These are phyloP conservation scores for Drosophila kanapiae DNA, from an alignment of 1,140 invertebrate species.

Conservation along the genomic window DNA sequence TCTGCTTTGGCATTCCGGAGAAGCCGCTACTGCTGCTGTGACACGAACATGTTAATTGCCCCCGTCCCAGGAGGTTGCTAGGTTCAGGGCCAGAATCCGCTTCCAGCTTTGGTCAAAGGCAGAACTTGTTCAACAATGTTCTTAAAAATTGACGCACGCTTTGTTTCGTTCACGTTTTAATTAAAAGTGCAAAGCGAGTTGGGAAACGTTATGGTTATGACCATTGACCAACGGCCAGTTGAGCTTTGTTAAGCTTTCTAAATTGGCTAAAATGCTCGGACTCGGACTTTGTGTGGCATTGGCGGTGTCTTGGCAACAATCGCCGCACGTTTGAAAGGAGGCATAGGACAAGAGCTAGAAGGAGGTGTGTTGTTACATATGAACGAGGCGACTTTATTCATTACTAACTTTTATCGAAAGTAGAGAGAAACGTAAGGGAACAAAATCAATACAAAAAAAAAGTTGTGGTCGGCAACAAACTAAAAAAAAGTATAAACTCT, in stretches of 20 bases:
- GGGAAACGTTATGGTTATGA: constrained; percentile 59
- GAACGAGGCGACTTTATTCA: constrained; percentile 47
- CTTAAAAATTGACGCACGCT: constrained; percentile 73
- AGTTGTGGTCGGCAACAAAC: background rate
- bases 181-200: constrained; percentile 64
- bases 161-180: constrained; percentile 70
- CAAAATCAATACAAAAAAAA: constrained; percentile 3
- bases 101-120: constrained; percentile 29
- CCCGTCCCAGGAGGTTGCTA: constrained; percentile 26
- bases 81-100: constrained; percentile 20
- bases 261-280: constrained; percentile 77
- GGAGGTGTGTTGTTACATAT: constrained; percentile 23
- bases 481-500: background rate
- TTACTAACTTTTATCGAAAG: constrained; percentile 34
- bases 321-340: background rate
- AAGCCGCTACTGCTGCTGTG: constrained; percentile 58
- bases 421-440: constrained; percentile 10
- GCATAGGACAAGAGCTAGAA: constrained; percentile 4
- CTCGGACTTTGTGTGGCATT: constrained; percentile 37
- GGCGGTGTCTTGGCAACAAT: constrained; percentile 70
- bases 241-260: constrained; percentile 70
- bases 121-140: constrained; percentile 73
- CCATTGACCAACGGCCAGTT: constrained; percentile 68
- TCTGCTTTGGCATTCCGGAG: constrained; percentile 66
- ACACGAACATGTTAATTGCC: constrained; percentile 80